Evolutionary conservation across 1,140 invertebrate species (phyloP).

Genomic region (Aphidius ervi): DNA sequence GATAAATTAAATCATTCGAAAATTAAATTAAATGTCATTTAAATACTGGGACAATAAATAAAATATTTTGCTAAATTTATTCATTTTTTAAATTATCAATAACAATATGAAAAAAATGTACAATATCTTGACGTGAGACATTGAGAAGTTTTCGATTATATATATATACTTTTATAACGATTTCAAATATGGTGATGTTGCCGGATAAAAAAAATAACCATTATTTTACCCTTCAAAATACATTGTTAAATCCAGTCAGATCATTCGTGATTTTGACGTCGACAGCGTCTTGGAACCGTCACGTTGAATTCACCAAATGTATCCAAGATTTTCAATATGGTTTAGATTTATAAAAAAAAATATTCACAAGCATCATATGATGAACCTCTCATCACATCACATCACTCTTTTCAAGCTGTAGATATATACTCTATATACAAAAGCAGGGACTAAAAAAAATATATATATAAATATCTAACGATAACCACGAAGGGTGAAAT

Average conservation of each 20-base stretch:
- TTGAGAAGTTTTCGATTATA: not conserved
- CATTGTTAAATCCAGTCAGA: conserved; percentile 20
- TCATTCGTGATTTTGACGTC: conserved; percentile 22
- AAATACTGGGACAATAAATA: too few species aligned
- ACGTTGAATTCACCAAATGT: not conserved
- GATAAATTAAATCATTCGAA: too few species aligned
- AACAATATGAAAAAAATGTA: too few species aligned
- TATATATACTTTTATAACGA: not conserved
- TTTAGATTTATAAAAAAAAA: too few species aligned
- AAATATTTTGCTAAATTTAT: too few species aligned
- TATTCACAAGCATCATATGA: not conserved
- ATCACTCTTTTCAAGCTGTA: conserved; percentile 1
- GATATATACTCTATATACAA: too few species aligned
- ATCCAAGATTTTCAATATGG: too few species aligned
- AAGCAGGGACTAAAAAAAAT: too few species aligned
- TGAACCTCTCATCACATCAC: not conserved
- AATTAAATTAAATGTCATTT: too few species aligned
- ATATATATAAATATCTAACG: too few species aligned
- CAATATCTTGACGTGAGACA: not conserved
- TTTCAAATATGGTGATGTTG: not conserved
- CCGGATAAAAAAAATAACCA: conserved; percentile 18
- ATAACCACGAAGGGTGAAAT: conserved; percentile 7
- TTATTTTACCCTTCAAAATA: conserved; percentile 24
- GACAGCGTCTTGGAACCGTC: conserved; percentile 10
- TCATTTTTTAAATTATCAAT: too few species aligned